Evolutionary conservation across 1,140 invertebrate genomes (phyloP), one percentile per base, ranked within the genome.

Genomic region (Lordiphosa clarofinis): DNA sequence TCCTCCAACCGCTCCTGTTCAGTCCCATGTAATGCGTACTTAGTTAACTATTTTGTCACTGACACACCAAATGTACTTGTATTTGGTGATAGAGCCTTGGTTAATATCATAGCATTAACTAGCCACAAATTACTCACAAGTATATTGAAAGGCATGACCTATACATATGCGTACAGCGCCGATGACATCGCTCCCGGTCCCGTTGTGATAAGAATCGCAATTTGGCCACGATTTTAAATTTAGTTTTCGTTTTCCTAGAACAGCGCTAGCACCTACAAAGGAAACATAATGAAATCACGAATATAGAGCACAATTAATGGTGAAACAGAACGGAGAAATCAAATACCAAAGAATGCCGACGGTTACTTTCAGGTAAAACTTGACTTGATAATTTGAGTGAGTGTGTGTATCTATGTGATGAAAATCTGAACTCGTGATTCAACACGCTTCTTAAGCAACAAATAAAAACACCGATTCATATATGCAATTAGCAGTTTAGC

Each of bases 311-410:
- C 43, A 13, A 31, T 62, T 63, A 58, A 75, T 73, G 69, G 7
- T 61, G 48, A 37, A 67, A n/a, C 28, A 11, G 1, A 48, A 24
- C 28, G n/a, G 21, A 24, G 43, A 40, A 39, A 42, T 76, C 6
- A 56, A 49, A 63, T 76, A 76, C 62, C 40, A 39, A 48, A 59
- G 65, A 63, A 76, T 76, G 73, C 73, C 73, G 38, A 59, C 70
- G 7, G 73, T 76, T 36, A 76, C 73, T 19, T 76, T 76, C 44
- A 70, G 73, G 73, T 76, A 46, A 66, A 35, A 31, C 8, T 8
- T 31, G 28, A 8, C n/a, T n/a, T 31, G 28, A 31, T 31, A 31
- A 31, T 8, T 31, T 31, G 28, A 8, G 28, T 31, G 28, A 8
- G 7, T 31, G 28, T 24, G 21, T 24, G 4, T 24, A 31, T 31